These are phyloP conservation scores for Apodemus agrarius DNA, from an alignment of 2,797 vertebrate genomes.

Conservation along the genomic window DNA sequence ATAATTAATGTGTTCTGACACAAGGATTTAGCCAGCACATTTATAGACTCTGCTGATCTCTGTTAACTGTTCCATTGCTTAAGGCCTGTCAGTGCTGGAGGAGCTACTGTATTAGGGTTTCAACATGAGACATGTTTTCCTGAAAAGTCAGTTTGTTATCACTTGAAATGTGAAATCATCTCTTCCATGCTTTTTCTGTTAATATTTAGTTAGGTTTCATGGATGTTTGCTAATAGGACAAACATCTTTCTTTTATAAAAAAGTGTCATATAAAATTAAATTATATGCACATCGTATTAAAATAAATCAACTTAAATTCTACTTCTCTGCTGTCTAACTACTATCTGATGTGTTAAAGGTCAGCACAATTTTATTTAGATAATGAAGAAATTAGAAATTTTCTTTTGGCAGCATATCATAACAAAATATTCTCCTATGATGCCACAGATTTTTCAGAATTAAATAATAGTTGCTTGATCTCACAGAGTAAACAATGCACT, in stretches of 20 bases:
- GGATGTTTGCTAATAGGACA: neutral
- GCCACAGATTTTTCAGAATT: constrained; percentile 60
- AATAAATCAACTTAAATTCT: constrained; percentile 40
- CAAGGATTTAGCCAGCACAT: constrained; percentile 95
- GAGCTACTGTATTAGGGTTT: constrained; percentile 27
- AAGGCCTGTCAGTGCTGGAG: constrained; percentile 74
- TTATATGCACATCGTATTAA: neutral
- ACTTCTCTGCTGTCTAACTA: constrained; percentile 60
- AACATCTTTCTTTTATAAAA: constrained; percentile 38
- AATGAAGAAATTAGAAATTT: constrained; percentile 72
- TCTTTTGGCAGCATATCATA: constrained; percentile 41
- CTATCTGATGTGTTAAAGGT: constrained; percentile 65
- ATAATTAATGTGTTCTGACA: constrained; percentile 98
- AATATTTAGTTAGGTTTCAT: constrained; percentile 65
- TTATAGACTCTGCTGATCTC: constrained; percentile 90
- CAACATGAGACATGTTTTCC: constrained; percentile 38
- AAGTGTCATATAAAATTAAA: constrained; percentile 51
- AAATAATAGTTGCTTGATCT: constrained; percentile 64
- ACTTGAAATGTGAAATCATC: constrained; percentile 66
- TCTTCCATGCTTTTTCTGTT: constrained; percentile 65
- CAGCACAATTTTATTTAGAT: constrained; percentile 76
- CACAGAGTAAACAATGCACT: constrained; percentile 21
- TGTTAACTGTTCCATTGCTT: constrained; percentile 91
- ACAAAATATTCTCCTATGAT: constrained; percentile 65
- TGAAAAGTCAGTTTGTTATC: constrained; percentile 48